phyloP scores from a whole-genome alignment of 2,888 invertebrate genomes.

The Digitonthophagus gazella region DNA sequence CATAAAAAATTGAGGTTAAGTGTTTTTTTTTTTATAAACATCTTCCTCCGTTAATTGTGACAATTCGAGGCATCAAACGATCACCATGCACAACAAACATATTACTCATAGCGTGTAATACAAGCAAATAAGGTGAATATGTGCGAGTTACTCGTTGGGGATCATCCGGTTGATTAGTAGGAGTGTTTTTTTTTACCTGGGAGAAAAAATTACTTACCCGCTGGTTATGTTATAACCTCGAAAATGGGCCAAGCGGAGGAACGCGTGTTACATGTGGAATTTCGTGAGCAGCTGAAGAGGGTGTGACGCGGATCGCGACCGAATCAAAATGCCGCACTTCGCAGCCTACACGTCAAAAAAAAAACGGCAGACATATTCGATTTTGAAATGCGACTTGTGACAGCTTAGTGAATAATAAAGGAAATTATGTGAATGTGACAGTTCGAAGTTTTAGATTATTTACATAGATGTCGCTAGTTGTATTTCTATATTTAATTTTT shows the following conservation, averaged over 20 bases:
- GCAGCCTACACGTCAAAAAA: slow-evolving; percentile 45
- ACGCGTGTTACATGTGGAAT: slow-evolving; percentile 30
- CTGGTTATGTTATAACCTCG: background rate
- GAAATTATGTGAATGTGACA: background rate
- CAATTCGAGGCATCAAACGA: too few relatives aligned
- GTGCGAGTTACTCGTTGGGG: too few relatives aligned
- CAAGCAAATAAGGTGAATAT: background rate
- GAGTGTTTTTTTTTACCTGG: background rate
- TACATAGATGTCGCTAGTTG: background rate
- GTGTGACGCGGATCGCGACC: slow-evolving; percentile 42
- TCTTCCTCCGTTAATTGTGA: too few relatives aligned
- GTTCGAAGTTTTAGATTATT: background rate
- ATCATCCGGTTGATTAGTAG: slow-evolving; percentile 6
- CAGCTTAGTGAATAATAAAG: slow-evolving; percentile 15
- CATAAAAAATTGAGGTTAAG: background rate
- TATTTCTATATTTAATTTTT: background rate
- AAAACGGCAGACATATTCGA: slow-evolving; percentile 43
- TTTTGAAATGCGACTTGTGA: slow-evolving; percentile 34
- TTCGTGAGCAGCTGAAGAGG: slow-evolving; percentile 34
- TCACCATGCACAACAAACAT: too few relatives aligned
- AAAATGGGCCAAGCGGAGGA: background rate
- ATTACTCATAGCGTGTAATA: background rate
- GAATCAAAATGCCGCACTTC: slow-evolving; percentile 35
- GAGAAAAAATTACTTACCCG: background rate
- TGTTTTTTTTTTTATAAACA: too few relatives aligned